Conservation (phyloP, 2,888 invertebrate species). For the Choristoneura rosaceana region DNA sequence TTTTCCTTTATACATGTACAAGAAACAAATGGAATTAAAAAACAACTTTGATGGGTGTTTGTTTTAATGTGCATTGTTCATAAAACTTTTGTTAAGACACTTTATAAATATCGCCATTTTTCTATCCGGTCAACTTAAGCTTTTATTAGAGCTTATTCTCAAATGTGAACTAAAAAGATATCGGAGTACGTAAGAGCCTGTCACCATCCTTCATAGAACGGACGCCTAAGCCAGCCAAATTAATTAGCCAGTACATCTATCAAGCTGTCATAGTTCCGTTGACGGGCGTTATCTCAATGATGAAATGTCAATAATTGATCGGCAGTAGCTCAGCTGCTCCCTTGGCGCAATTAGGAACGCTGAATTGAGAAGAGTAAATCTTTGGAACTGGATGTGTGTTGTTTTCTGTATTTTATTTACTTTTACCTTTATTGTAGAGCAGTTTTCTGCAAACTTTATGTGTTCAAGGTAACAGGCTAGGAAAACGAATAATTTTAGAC, state of each 20-base stretch:
- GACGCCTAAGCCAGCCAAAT: conserved; percentile 30
- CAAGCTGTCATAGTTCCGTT: conserved; percentile 35
- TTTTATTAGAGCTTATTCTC: conserved; percentile 11
- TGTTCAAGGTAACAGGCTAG: no score
- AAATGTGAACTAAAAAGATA: conserved; percentile 41
- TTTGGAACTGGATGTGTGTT: conserved; percentile 8
- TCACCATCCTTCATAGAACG: conserved; percentile 39
- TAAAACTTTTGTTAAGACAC: no score
- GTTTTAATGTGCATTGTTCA: no score
- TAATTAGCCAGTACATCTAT: conserved; percentile 39
- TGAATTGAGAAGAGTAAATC: conserved; percentile 12
- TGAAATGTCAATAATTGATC: conserved; percentile 39
- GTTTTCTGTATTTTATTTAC: conserved; percentile 1
- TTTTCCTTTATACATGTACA: no score
- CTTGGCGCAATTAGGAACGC: conserved; percentile 16
- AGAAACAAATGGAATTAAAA: no score
- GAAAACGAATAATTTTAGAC: no score
- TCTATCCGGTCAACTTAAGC: not conserved
- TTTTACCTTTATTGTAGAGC: not conserved
- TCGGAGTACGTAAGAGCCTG: conserved; percentile 45
- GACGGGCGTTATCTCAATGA: conserved; percentile 38
- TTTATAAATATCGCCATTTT: not conserved
- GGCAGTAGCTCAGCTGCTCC: conserved; percentile 18
- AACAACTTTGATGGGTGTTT: no score
- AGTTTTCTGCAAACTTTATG: no score